Evolutionary conservation across 2,113 vertebrate genomes (phyloP), one percentile per base, ranked within the genome.

Genomic region (Arvicanthis niloticus): DNA sequence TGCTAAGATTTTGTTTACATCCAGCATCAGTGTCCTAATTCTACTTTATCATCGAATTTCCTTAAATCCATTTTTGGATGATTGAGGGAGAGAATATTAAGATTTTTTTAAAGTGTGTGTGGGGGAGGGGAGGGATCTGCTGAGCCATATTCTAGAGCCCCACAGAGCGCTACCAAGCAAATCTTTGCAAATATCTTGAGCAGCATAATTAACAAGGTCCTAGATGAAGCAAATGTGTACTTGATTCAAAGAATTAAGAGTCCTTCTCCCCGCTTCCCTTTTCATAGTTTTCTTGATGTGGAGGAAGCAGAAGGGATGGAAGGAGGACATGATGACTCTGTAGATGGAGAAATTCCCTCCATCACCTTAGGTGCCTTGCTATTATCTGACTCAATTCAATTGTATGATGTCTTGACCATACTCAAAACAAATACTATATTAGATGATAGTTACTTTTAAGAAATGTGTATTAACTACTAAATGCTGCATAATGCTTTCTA

Each of bases 391-490:
- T 93, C 81, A 60, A 5, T 72, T 81, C 15, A 67, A 15, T 62
- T 84, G 31, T 31, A 45, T 45, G 42, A 85, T 19, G 24, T 34
- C 16, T 16, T 31, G 56, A 42, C 26, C 2, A 31, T 42, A 80
- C 40, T 91, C 6, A 89, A 90, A 92, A 78, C 56, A 82, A 73
- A 73, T 68, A 73, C 8, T 37, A 11, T 92, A 53, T 86, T 90
- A 88, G 68, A 92, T 95, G 75, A 80, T 22, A 88, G 82, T 16
- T 88, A 86, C 26, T 91, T 92, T 34, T 86, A 67, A 40, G 65
- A 92, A 90, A 58, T 91, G n/a, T 7, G 9, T 86, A 67, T 91
- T 93, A 95, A 92, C 40, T 70, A 91, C 62, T 94, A 81, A 65
- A 81, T 85, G 12, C 22, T 67, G n/a, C 5, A 16, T 0, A 91